phyloP scores from a whole-genome alignment of 2,888 invertebrate species.

The Euzetes globulus region DNA sequence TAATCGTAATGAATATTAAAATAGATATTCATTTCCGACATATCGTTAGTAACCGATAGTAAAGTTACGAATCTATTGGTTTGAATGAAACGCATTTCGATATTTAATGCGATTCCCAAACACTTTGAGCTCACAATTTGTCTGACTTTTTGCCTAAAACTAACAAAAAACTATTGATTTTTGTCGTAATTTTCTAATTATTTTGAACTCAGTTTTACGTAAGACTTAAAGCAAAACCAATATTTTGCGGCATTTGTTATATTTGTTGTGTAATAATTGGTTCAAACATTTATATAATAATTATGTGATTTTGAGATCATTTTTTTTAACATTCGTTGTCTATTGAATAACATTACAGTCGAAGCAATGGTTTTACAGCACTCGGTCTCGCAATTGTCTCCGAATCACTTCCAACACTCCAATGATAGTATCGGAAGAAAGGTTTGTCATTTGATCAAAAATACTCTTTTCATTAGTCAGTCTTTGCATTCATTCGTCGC shows the following conservation, averaged over 20 bases:
- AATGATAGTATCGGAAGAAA: constrained; percentile 26
- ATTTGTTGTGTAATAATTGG: background rate
- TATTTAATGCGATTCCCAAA: background rate
- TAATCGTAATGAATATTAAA: constrained; percentile 6
- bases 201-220: background rate
- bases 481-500: background rate
- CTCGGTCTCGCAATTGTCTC: background rate
- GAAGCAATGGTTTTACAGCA: constrained; percentile 23
- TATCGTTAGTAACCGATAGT: constrained; percentile 28
- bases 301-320: background rate
- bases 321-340: background rate
- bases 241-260: background rate
- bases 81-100: constrained; percentile 17
- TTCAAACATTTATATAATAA: background rate
- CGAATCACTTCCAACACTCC: constrained; percentile 27
- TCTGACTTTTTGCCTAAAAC: background rate
- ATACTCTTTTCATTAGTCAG: background rate
- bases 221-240: background rate
- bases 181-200: background rate
- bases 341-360: background rate
- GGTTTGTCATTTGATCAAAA: constrained; percentile 24
- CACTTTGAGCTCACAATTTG: background rate
- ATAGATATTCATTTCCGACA: constrained; percentile 24
- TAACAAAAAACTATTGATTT: background rate
- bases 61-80: background rate